phyloP scores from a whole-genome alignment of 2,113 vertebrate genomes.

The Euleptes europaea region DNA sequence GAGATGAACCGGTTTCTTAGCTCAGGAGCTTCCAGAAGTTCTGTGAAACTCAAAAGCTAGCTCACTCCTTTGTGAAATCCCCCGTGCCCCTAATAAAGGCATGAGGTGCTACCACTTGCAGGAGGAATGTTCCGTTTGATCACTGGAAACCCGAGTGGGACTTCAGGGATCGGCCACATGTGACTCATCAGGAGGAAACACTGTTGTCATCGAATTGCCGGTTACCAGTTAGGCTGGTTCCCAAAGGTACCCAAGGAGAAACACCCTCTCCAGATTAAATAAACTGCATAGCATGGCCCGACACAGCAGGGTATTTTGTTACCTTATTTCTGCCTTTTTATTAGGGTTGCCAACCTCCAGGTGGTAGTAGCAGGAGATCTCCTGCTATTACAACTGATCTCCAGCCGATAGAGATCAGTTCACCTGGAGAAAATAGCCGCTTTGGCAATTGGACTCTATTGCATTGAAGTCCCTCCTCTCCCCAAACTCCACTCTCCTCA shows the following conservation, averaged over 20 bases:
- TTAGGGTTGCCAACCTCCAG: too few species aligned
- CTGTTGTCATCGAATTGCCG: background rate
- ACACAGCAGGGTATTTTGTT: background rate
- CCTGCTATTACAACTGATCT: too few species aligned
- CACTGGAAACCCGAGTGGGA: background rate
- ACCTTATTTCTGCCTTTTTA: background rate
- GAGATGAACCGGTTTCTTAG: background rate
- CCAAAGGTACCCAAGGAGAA: background rate
- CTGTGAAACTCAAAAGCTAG: background rate
- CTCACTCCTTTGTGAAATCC: background rate
- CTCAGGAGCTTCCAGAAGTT: background rate
- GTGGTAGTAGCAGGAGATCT: too few species aligned
- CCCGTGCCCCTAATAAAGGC: background rate
- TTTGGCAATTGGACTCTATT: too few species aligned
- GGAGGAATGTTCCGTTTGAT: background rate
- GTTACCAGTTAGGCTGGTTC: background rate
- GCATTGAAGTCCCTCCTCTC: too few species aligned
- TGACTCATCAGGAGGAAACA: conserved; percentile 19
- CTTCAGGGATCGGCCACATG: background rate
- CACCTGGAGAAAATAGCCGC: too few species aligned
- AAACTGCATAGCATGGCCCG: background rate
- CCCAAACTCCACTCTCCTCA: too few species aligned
- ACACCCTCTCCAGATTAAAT: background rate
- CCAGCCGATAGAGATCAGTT: too few species aligned
- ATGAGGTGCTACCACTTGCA: too few species aligned